Conservation (phyloP, 2,797 vertebrate genomes). For the Hemitrygon akajei region DNA sequence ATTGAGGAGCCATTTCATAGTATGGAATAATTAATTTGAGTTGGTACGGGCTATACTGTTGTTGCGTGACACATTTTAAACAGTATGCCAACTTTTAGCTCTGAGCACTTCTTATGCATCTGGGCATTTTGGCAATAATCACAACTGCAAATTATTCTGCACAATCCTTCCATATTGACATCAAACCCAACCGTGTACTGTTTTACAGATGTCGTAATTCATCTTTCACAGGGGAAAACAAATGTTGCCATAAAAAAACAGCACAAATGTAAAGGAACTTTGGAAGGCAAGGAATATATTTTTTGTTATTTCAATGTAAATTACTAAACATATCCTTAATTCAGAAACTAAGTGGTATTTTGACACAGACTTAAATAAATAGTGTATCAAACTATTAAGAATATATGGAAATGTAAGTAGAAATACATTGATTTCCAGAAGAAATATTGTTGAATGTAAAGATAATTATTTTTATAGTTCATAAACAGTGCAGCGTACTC, state of each 20-base stretch:
- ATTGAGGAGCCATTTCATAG: neutral
- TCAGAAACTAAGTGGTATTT: neutral
- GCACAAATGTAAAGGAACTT: neutral
- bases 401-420: too few species aligned
- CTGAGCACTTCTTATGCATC: neutral
- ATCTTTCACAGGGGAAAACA: neutral
- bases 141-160: neutral
- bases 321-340: neutral
- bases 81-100: neutral
- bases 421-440: too few species aligned
- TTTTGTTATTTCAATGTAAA: neutral
- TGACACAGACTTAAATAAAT: neutral
- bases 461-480: too few species aligned
- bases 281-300: neutral
- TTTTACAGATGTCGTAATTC: neutral
- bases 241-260: neutral
- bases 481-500: too few species aligned
- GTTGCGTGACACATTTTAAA: neutral
- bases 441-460: too few species aligned
- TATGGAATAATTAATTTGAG: neutral
- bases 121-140: neutral
- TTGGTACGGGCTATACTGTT: neutral
- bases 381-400: neutral
- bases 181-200: neutral
- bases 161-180: neutral